Base-by-base conservation (phyloP, 2,797 vertebrate species). In the Semaprochilodus insignis region DNA sequence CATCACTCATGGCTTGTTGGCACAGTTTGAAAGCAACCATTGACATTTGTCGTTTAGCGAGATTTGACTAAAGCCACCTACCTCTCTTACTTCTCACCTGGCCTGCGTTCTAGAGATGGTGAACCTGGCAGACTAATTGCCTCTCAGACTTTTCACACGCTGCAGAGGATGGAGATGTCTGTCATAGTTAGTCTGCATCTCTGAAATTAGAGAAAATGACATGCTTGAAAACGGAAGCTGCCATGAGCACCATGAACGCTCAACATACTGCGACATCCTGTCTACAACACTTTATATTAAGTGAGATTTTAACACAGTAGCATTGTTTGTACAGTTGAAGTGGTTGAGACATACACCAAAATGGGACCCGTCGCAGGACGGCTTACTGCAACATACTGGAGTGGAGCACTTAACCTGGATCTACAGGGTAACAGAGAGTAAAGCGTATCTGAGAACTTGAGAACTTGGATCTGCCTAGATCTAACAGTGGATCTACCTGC, bases 61-160 rank as follows among this genome's bases (percentile, higher is more conserved):
- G 55, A 75, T 67, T 48, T 36, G 15, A 75, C 19, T 60, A 2
- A 74, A 48, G 25, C 27, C 80, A 59, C 54, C 23, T 69, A 19
- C 62, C 57, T 16, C 62, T 44, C 72, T 73, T 57, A 67, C 44
- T 48, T 74, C 36, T 21, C 73, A 67, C 34, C 63, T 75, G 72
- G 4, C 13, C 13, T 15, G 21, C 44, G 36, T 69, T 82, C 23
- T 36, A 60, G 21, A 69, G 55, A 36, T 40, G 44, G 44, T 65
- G 25, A 81, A 55, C 55, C 57, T 77, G 66, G 62, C 44, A 63
- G 17, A 15, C 34, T 52, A 72, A 71, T 25, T 55, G 44, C 74
- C 36, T 40, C 23, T 15, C n/a, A 36, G 66, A 16, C 52, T 34
- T 31, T 23, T 15, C 65, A 25, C 15, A 52, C 23, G 31, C 23